These are phyloP conservation scores for Anguilla obscura DNA, from an alignment of 2,797 vertebrate species.

Conservation along the genomic window DNA sequence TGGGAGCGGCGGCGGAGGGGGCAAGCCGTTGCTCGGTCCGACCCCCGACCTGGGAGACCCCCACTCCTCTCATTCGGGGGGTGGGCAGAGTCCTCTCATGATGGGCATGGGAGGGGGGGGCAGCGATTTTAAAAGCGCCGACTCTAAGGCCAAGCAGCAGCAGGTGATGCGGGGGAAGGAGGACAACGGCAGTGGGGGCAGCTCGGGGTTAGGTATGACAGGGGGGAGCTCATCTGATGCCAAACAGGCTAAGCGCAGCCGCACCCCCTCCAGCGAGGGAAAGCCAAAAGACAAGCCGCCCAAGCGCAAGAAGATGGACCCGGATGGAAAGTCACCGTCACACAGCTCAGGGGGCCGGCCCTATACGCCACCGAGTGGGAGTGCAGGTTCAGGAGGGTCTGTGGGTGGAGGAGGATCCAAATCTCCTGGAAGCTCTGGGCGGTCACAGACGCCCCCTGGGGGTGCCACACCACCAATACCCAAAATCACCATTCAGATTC, in stretches of 20 bases:
- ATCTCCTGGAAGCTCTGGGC: constrained; percentile 91
- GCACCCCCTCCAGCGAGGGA: constrained; percentile 93
- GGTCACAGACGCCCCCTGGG: constrained; percentile 94
- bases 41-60: constrained; percentile 84
- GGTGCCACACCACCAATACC: constrained; percentile 94
- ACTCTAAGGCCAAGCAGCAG: constrained; percentile 79
- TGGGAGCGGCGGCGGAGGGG: constrained; percentile 77
- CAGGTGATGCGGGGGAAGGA: constrained; percentile 71
- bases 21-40: constrained; percentile 71
- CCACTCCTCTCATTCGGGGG: constrained; percentile 67
- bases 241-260: constrained; percentile 92
- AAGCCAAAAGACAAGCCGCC: constrained; percentile 96
- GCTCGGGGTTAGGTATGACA: constrained; percentile 71
- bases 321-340: constrained; percentile 93
- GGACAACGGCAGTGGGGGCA: constrained; percentile 73
- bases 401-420: constrained; percentile 93
- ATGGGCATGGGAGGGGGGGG: constrained; percentile 61
- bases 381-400: constrained; percentile 78
- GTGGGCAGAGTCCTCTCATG: constrained; percentile 90
- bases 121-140: constrained; percentile 78
- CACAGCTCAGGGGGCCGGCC: constrained; percentile 89
- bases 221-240: constrained; percentile 76
- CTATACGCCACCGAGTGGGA: constrained; percentile 93
- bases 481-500: constrained; percentile 98
- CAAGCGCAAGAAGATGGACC: constrained; percentile 92